Base-by-base conservation (phyloP, 2,888 invertebrate genomes). In the Drosophila prolongata region DNA sequence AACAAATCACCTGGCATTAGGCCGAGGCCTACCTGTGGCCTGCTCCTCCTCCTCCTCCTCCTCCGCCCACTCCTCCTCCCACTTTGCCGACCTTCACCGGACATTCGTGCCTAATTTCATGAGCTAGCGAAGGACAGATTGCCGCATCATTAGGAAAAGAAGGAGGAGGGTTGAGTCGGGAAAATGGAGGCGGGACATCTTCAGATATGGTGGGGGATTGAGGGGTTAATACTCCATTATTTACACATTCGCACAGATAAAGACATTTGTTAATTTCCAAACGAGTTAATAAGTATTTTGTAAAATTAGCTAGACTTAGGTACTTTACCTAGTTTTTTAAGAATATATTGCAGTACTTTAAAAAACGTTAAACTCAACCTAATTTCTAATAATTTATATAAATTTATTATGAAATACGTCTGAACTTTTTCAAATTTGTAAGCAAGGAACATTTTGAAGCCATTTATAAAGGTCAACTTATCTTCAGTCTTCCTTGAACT, bases 1-100 rank as follows among this genome's bases (percentile, higher is more conserved):
- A 84, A 87, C 87, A 87, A 86, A 86, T 86, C 86, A 87, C 79
- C 65, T 46, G 71, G 78, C 76, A 84, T 83, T 83, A 86, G 78
- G 73, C 66, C 43, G 46, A 46, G 53, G 79, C 59, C 79, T 79
- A 77, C 62, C 77, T 68, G 71, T 66, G 66, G 68, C 62, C 62
- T 24, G 24, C 24, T n/a, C 6, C 38, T 2, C 27, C 44, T 4
- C 27, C 44, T 4, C 59, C 16, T 1, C 30, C 49, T 16, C 16
- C 16, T 16, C 16, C 16, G 16, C 19, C 6, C 6, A 6, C 38
- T 4, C 27, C 44, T 4, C 59, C 16, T 0, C 30, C 49, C 42
- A 14, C 19, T 19, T 9, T 10, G 0, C n/a, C 57, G 10, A 37
- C 40, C 40, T 53, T 49, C 50, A 38, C 80, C 84, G 84, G 80